phyloP scores from a whole-genome alignment of 2,797 vertebrate genomes.

The Pempheris klunzingeri region DNA sequence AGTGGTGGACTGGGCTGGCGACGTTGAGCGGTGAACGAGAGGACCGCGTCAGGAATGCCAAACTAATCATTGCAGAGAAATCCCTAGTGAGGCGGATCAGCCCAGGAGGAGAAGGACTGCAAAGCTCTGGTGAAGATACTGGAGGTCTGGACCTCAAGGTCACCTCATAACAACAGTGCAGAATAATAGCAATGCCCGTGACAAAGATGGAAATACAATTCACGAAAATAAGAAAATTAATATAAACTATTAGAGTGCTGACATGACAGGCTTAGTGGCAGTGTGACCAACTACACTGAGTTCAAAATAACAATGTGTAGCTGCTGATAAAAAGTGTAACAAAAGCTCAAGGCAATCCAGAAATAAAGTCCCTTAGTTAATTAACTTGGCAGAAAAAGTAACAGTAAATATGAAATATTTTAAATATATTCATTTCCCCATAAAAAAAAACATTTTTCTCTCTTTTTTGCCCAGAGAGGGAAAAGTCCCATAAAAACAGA shows the following conservation, averaged over 20 bases:
- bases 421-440: constrained; percentile 49
- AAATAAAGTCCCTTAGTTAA: constrained; percentile 7
- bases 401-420: constrained; percentile 24
- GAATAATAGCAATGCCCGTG: no score
- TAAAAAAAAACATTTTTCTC: constrained; percentile 15
- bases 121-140: no score
- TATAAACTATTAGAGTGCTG: background rate
- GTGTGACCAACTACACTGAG: background rate
- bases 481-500: constrained; percentile 16
- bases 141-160: no score
- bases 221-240: background rate
- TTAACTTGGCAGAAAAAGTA: constrained; percentile 33
- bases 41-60: no score
- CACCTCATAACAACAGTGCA: no score
- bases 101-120: no score
- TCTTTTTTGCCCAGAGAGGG: constrained; percentile 18
- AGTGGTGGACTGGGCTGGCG: no score
- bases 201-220: background rate
- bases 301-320: background rate
- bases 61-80: no score
- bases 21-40: no score
- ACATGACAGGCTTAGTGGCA: background rate
- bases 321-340: constrained; percentile 32
- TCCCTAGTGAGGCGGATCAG: no score
- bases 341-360: constrained; percentile 27